These are phyloP conservation scores for Ploceus nigricollis DNA, from an alignment of 2,113 vertebrate genomes.

Conservation along the genomic window DNA sequence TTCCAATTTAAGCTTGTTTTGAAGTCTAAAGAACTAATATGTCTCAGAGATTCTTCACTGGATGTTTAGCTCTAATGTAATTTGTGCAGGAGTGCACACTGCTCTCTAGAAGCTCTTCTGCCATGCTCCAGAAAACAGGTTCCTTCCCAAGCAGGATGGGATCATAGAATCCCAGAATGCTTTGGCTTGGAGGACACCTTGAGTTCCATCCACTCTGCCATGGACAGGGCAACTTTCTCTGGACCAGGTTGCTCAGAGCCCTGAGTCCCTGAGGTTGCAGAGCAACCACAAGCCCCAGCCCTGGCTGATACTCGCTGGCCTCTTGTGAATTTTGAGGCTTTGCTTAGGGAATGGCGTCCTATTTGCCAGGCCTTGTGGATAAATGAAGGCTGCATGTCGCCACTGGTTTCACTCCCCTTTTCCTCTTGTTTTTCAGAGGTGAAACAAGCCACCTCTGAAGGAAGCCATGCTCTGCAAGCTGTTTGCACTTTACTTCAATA, in stretches of 20 bases:
- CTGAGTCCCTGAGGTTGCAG: conserved; percentile 40
- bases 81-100: conserved; percentile 51
- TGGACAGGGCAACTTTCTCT: neutral
- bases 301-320: conserved; percentile 61
- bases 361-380: conserved; percentile 73
- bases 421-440: neutral
- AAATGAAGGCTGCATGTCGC: conserved; percentile 76
- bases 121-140: conserved; percentile 27
- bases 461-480: conserved; percentile 62
- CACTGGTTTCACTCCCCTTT: conserved; percentile 50
- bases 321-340: conserved; percentile 71
- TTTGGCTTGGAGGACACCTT: neutral
- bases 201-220: neutral
- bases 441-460: conserved; percentile 5
- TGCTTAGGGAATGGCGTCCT: conserved; percentile 77
- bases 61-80: conserved; percentile 71
- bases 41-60: conserved; percentile 76
- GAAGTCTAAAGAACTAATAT: conserved; percentile 80
- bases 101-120: conserved; percentile 24
- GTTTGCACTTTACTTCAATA: conserved; percentile 70
- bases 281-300: conserved; percentile 53
- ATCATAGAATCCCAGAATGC: neutral
- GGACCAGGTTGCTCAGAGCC: neutral
- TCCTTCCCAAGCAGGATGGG: conserved; percentile 65
- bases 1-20: conserved; percentile 85